Percentiles rank a stretch among this genome's conserved stretches.
These are phyloP conservation scores for Ostrea edulis DNA, from an alignment of 1,140 invertebrate species.

Conservation along the genomic window DNA sequence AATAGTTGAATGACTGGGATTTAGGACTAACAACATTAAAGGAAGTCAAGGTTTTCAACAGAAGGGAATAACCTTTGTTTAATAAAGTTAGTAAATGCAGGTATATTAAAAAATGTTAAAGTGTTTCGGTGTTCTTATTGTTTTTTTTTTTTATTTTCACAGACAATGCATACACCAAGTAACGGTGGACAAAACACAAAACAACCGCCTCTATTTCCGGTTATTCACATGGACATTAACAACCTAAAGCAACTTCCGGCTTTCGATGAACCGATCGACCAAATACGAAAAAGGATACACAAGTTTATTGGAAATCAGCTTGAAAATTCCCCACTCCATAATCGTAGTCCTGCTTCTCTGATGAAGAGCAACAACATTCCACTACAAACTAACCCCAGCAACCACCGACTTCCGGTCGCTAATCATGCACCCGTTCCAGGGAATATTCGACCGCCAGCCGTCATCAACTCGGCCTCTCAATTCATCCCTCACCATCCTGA, in stretches of 20 bases:
- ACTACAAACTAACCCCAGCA: background rate
- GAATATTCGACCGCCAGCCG: background rate
- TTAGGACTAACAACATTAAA: too few species aligned
- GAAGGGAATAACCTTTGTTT: too few species aligned
- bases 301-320: background rate
- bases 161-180: background rate
- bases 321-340: background rate
- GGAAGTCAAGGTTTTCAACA: too few species aligned
- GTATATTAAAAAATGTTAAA: too few species aligned
- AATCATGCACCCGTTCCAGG: background rate
- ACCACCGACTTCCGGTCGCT: background rate
- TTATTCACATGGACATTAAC: slow-evolving; percentile 36
- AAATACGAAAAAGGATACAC: background rate
- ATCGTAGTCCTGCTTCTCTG: background rate
- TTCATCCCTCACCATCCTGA: background rate
- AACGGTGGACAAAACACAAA: background rate
- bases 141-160: background rate
- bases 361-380: background rate
- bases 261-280: slow-evolving; percentile 19
- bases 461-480: background rate
- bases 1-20: too few species aligned
- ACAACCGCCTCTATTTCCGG: background rate
- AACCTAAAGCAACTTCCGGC: slow-evolving; percentile 13
- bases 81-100: too few species aligned
- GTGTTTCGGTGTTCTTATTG: too few species aligned